Evolutionary conservation across 1,140 invertebrate species (phyloP).

Genomic region (Brachionus asplanchnoidis): DNA sequence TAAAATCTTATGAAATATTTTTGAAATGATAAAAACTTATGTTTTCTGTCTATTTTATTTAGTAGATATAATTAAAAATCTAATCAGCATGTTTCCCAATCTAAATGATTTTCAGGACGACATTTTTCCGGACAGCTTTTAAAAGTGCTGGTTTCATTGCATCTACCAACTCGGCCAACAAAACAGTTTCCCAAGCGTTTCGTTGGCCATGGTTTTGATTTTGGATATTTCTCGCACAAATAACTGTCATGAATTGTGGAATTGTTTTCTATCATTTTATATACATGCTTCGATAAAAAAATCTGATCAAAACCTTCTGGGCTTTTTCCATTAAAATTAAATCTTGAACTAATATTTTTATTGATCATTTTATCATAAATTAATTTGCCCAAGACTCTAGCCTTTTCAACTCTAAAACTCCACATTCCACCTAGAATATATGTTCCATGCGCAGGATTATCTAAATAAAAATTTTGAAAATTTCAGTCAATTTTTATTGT

Average conservation of each 20-base stretch:
- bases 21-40: too few species aligned
- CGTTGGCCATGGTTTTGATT: slow-evolving; percentile 6
- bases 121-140: neutral
- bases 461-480: neutral
- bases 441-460: neutral
- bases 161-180: neutral
- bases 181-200: neutral
- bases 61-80: neutral
- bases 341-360: neutral
- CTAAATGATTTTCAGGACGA: slow-evolving; percentile 1
- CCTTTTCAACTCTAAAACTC: neutral
- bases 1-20: too few species aligned
- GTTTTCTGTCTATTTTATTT: too few species aligned
- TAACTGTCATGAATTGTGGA: slow-evolving; percentile 7
- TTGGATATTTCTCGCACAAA: neutral
- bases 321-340: neutral
- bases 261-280: neutral
- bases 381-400: neutral
- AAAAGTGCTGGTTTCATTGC: neutral
- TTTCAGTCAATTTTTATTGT: neutral
- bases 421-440: slow-evolving; percentile 21
- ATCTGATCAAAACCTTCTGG: neutral
- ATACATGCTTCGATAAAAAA: neutral
- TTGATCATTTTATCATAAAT: neutral
- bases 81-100: slow-evolving; percentile 10